These are phyloP conservation scores for Anagrus nilaparvatae DNA, from an alignment of 1,140 invertebrate species.

Conservation along the genomic window DNA sequence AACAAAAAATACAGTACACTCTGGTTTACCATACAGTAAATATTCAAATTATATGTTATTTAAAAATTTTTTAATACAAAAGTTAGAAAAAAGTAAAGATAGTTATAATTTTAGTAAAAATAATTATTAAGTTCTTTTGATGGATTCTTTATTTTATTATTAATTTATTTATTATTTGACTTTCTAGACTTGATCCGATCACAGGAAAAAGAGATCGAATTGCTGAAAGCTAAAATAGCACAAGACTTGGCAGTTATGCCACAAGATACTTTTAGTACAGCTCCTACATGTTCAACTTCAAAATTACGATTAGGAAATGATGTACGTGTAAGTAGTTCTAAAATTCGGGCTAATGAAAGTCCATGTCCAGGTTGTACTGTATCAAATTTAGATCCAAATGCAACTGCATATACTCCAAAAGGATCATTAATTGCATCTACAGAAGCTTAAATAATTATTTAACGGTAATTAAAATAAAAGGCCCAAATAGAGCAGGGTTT, in stretches of 20 bases:
- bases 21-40: too few species aligned
- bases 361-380: slow-evolving; percentile 41
- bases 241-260: slow-evolving; percentile 90
- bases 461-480: slow-evolving; percentile 19
- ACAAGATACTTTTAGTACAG: slow-evolving; percentile 50
- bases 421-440: slow-evolving; percentile 47
- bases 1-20: too few species aligned
- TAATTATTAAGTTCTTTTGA: too few species aligned
- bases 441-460: slow-evolving; percentile 46
- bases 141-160: neutral
- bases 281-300: slow-evolving; percentile 42
- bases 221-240: slow-evolving; percentile 81
- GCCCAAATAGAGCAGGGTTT: slow-evolving; percentile 20
- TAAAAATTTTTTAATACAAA: too few species aligned
- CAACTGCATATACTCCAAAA: slow-evolving; percentile 83
- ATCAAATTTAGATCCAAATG: slow-evolving; percentile 82
- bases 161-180: slow-evolving; percentile 14
- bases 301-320: slow-evolving; percentile 48
- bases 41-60: too few species aligned
- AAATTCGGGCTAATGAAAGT: slow-evolving; percentile 37
- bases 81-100: too few species aligned
- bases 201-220: slow-evolving; percentile 83
- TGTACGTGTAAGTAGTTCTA: slow-evolving; percentile 33
- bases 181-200: slow-evolving; percentile 11
- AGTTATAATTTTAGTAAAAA: slow-evolving; percentile 1